phyloP scores from a whole-genome alignment of 1,140 invertebrate species.

The Zaprionus ghesquierei region DNA sequence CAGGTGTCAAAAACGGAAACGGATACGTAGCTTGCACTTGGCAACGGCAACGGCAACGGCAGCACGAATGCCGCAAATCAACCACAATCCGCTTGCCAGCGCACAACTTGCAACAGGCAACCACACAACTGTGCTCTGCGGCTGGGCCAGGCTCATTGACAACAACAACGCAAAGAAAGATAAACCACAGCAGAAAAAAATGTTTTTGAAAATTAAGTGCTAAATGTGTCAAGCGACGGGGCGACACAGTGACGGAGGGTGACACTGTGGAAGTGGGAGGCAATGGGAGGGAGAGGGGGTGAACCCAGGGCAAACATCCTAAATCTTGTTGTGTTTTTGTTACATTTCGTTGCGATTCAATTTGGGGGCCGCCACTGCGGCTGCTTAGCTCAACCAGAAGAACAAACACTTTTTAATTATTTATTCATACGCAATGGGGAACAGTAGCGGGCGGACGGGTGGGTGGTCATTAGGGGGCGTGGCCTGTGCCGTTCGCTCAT shows the following conservation, averaged over 20 bases:
- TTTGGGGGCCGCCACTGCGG: conserved; percentile 10
- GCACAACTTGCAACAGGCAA: conserved; percentile 7
- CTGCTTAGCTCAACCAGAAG: conserved; percentile 32
- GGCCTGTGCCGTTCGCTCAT: conserved; percentile 30
- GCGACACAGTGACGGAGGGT: neutral
- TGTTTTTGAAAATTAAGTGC: conserved; percentile 39
- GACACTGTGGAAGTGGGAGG: too few species aligned
- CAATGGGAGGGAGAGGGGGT: neutral
- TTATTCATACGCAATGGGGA: conserved; percentile 27
- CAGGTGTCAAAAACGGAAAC: conserved; percentile 51
- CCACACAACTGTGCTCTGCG: conserved; percentile 31
- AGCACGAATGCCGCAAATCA: conserved; percentile 10
- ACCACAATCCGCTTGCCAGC: neutral
- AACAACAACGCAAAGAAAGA: neutral
- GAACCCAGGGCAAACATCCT: conserved; percentile 9
- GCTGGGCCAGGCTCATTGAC: conserved; percentile 6
- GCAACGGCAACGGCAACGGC: conserved; percentile 20
- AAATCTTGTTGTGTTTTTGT: conserved; percentile 26
- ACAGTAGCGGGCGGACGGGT: neutral
- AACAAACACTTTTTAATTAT: conserved; percentile 51
- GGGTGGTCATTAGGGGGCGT: too few species aligned
- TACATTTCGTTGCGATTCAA: conserved; percentile 14
- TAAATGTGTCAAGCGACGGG: conserved; percentile 27
- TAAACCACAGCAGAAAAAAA: conserved; percentile 9
- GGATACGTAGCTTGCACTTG: conserved; percentile 41